A percentile compares a stretch with the other conserved stretches of the same genome.
Evolutionary conservation across 2,113 vertebrate genomes (phyloP).

Genomic region (Brachyistius frenatus): DNA sequence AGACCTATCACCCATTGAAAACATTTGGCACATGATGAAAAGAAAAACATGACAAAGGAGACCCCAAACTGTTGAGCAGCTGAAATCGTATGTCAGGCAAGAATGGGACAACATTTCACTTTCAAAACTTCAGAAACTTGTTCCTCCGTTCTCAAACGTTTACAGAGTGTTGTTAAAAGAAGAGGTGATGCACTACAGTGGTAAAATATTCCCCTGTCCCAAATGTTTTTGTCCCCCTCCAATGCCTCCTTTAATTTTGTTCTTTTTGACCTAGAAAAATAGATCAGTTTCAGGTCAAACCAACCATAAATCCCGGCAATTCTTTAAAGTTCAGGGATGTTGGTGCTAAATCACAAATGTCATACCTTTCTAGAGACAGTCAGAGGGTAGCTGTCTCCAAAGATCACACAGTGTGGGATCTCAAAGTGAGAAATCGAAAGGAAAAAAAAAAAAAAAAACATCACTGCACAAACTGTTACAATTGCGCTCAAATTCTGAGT

Average conservation of each 20-base stretch:
- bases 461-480: background rate
- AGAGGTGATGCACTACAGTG: too few species aligned
- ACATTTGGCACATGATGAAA: too few species aligned
- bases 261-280: slow-evolving; percentile 75
- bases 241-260: slow-evolving; percentile 57
- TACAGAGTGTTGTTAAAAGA: too few species aligned
- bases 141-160: too few species aligned
- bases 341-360: background rate
- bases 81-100: too few species aligned
- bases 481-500: background rate
- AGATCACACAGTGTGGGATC: slow-evolving; percentile 90
- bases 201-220: too few species aligned
- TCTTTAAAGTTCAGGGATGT: background rate
- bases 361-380: slow-evolving; percentile 92
- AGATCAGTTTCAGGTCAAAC: background rate
- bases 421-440: slow-evolving; percentile 94
- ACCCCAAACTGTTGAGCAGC: too few species aligned
- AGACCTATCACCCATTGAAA: too few species aligned
- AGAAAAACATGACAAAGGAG: too few species aligned
- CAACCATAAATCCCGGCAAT: background rate
- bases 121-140: too few species aligned
- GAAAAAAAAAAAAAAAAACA: background rate
- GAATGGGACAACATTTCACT: too few species aligned
- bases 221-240: slow-evolving; percentile 51
- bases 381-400: slow-evolving; percentile 88